A percentile compares a stretch with the other conserved stretches of the same genome.
These are phyloP conservation scores for Manacus vitellinus DNA, from an alignment of 2,113 vertebrate genomes.

Conservation along the genomic window DNA sequence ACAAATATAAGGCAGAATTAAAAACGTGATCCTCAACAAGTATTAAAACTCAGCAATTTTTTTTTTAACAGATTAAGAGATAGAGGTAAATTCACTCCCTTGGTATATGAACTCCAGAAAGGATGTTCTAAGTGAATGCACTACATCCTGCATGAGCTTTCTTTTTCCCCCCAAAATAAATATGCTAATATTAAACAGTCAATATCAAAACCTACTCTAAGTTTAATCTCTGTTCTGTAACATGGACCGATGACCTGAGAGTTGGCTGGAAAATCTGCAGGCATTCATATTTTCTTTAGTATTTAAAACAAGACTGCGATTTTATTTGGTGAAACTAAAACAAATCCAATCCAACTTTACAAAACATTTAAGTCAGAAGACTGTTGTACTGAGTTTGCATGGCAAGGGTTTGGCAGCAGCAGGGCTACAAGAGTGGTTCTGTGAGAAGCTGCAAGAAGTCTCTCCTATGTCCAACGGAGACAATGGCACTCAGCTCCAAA, in stretches of 20 bases:
- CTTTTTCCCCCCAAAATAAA: accelerated
- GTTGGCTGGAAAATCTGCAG: not conserved
- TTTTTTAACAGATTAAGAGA: not conserved
- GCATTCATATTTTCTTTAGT: not conserved
- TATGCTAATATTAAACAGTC: not conserved
- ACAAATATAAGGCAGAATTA: not conserved
- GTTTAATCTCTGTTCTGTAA: not conserved
- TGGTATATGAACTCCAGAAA: not conserved
- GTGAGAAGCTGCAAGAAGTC: not conserved
- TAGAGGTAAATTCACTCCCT: not conserved
- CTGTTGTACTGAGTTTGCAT: not conserved
- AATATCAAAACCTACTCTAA: not conserved
- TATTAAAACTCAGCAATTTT: not conserved
- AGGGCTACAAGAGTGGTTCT: not conserved
- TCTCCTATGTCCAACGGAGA: not conserved
- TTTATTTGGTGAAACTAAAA: not conserved
- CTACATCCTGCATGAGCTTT: not conserved
- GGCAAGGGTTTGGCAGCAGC: not conserved
- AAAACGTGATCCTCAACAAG: not conserved
- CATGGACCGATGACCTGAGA: not conserved
- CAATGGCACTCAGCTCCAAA: not conserved
- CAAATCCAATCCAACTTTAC: not conserved
- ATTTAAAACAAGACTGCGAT: not conserved
- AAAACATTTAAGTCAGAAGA: not conserved
- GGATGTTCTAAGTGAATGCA: not conserved